Conservation (phyloP, 2,888 invertebrate genomes). For the Chironomus tentans region DNA sequence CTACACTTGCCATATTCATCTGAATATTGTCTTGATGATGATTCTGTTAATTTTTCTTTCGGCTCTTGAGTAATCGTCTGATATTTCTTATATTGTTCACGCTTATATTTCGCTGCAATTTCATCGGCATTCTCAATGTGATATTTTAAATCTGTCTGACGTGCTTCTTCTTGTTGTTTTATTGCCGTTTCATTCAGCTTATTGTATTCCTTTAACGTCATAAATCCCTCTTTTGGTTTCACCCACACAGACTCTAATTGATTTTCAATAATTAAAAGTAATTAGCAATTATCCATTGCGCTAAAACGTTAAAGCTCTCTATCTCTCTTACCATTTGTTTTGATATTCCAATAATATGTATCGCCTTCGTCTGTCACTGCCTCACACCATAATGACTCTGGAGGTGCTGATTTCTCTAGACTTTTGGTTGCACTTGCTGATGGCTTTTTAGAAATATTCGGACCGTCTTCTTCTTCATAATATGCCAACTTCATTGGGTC, state of each 20-base stretch:
- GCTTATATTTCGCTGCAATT: constrained; percentile 43
- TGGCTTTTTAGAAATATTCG: constrained; percentile 35
- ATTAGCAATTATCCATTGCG: not conserved
- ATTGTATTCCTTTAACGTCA: constrained; percentile 57
- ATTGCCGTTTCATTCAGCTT: constrained; percentile 45
- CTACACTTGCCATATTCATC: constrained; percentile 49
- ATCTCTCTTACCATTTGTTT: constrained; percentile 58
- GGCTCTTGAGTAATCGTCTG: constrained; percentile 34
- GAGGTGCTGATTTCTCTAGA: constrained; percentile 29
- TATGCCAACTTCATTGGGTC: constrained; percentile 27
- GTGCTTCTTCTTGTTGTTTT: constrained; percentile 44
- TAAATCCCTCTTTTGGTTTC: constrained; percentile 60
- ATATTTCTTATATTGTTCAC: constrained; percentile 37
- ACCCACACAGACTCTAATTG: constrained; percentile 66
- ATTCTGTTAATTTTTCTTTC: constrained; percentile 31
- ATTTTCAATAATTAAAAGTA: constrained; percentile 8
- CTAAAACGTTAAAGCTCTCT: too few species aligned
- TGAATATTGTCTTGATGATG: constrained; percentile 43
- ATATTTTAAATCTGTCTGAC: constrained; percentile 42
- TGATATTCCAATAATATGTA: constrained; percentile 78
- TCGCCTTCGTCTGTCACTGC: constrained; percentile 65
- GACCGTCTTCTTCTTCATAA: constrained; percentile 31
- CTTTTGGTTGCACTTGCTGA: constrained; percentile 23
- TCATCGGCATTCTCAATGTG: constrained; percentile 44
- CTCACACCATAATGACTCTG: constrained; percentile 63